Evolutionary conservation across 2,888 invertebrate genomes (phyloP).

Genomic region (Gisinianus flammeolus): DNA sequence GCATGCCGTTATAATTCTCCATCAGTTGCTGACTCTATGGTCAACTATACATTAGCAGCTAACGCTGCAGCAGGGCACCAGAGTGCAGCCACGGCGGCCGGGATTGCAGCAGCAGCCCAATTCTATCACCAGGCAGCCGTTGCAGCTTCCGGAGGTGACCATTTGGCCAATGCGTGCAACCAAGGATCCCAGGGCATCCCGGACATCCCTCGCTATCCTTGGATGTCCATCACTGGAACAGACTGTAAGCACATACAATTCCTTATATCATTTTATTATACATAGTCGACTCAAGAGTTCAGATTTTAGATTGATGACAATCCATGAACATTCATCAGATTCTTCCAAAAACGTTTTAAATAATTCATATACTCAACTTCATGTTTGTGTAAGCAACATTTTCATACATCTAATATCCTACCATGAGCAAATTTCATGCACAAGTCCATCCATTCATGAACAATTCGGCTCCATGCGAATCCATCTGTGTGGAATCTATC

Average conservation of each 20-base stretch:
- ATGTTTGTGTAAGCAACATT: too few relatives aligned
- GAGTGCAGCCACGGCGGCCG: constrained; percentile 53
- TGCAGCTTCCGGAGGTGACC: constrained; percentile 75
- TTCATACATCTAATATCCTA: too few relatives aligned
- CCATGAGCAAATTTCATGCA: too few relatives aligned
- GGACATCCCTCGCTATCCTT: constrained; percentile 91
- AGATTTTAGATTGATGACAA: too few relatives aligned
- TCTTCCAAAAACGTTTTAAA: too few relatives aligned
- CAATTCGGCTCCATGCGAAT: too few relatives aligned
- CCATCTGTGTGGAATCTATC: too few relatives aligned
- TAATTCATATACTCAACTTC: too few relatives aligned
- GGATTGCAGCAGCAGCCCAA: constrained; percentile 72
- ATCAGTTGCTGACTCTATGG: constrained; percentile 75
- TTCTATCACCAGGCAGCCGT: constrained; percentile 81
- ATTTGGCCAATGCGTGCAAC: constrained; percentile 76
- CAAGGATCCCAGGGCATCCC: constrained; percentile 86
- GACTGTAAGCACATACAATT: constrained; percentile 34
- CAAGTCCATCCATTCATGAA: too few relatives aligned
- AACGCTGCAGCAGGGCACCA: constrained; percentile 65
- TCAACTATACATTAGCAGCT: constrained; percentile 75
- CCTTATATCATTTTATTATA: constrained; percentile 22
- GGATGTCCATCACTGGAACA: constrained; percentile 95
- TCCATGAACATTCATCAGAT: too few relatives aligned
- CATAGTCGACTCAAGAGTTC: too few relatives aligned
- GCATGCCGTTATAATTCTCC: constrained; percentile 79